These are phyloP conservation scores for Eidolon helvum DNA, from an alignment of 2,113 vertebrate species.

Conservation along the genomic window DNA sequence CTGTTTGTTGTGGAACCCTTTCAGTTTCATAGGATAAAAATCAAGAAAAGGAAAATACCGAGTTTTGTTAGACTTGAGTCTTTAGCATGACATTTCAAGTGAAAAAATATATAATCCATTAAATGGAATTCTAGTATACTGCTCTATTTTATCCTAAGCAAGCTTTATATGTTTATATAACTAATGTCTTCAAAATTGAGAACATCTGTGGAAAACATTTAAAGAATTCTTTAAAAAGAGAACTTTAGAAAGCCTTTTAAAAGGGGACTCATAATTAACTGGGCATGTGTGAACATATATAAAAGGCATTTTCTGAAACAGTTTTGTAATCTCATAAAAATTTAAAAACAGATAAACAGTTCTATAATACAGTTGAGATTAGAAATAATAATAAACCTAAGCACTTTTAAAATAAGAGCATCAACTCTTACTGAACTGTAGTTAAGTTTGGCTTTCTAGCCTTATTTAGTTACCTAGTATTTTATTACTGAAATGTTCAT, in stretches of 20 bases:
- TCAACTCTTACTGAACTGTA: background rate
- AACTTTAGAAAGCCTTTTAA: background rate
- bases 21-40: background rate
- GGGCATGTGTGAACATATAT: background rate
- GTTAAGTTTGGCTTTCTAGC: slow-evolving; percentile 15
- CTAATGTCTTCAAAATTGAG: background rate
- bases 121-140: background rate
- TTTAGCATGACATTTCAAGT: background rate
- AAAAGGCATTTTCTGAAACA: background rate
- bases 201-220: background rate
- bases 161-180: background rate
- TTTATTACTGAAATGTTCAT: background rate
- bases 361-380: background rate
- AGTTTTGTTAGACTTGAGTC: background rate
- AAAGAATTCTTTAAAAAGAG: background rate
- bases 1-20: background rate
- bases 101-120: background rate
- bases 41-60: slow-evolving; percentile 41
- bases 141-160: background rate
- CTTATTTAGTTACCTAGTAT: background rate
- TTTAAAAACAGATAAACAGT: background rate
- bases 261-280: background rate
- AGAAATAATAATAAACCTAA: background rate
- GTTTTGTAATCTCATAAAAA: background rate
- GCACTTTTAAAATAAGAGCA: background rate